Evolutionary conservation across 2,888 invertebrate genomes (phyloP).

Genomic region (Chymomyza amoena): DNA sequence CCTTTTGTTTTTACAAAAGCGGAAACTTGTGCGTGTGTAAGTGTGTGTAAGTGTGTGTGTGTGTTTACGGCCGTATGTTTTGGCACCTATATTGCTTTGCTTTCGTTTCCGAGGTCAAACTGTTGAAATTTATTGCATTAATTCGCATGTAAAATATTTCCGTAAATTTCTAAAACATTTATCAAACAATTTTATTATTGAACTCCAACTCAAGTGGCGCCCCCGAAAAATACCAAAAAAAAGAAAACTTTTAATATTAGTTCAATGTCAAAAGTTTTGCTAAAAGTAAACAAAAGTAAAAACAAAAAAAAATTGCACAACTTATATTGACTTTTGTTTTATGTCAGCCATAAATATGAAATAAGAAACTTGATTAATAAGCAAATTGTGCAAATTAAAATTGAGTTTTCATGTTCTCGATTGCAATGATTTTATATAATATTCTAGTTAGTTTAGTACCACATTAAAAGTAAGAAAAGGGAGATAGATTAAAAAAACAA

Average conservation of each 20-base stretch:
- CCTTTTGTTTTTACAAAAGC: not conserved
- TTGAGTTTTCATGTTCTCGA: slow-evolving; percentile 45
- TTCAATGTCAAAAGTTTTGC: slow-evolving; percentile 50
- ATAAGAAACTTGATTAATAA: not conserved
- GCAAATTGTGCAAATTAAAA: slow-evolving; percentile 37
- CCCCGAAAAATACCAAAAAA: not conserved
- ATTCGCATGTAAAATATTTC: slow-evolving; percentile 71
- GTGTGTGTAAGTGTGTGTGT: not conserved
- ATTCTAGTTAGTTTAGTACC: not conserved
- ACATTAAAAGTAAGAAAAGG: too few species aligned
- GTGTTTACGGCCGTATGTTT: not conserved
- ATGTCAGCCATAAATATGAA: slow-evolving; percentile 51
- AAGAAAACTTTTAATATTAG: slow-evolving; percentile 24
- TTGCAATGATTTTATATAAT: not conserved
- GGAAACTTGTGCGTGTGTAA: not conserved
- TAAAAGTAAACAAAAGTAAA: slow-evolving; percentile 46
- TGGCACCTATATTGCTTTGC: slow-evolving; percentile 18
- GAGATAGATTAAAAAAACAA: too few species aligned
- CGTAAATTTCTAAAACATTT: slow-evolving; percentile 63
- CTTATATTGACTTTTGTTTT: slow-evolving; percentile 41
- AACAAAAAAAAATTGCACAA: slow-evolving; percentile 17
- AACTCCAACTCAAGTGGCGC: slow-evolving; percentile 34
- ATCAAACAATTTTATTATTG: slow-evolving; percentile 72
- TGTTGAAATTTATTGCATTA: slow-evolving; percentile 64
- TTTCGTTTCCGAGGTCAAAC: slow-evolving; percentile 19